Conservation (phyloP, 2,797 vertebrate species). For the Phaenicophaeus curvirostris region DNA sequence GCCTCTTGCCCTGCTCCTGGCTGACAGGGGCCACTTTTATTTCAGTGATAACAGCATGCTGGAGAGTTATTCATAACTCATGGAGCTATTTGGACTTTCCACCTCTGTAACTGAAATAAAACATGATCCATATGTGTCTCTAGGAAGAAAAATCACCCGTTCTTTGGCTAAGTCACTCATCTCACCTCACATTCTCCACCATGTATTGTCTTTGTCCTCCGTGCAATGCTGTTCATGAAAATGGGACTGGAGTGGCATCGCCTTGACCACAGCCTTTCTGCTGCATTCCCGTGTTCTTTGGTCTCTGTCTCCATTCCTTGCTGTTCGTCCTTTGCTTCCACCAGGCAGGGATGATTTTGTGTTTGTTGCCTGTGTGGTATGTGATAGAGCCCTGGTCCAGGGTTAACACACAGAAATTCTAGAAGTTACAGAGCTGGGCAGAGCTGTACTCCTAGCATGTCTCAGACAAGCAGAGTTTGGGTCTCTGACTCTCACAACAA, state of each 20-base stretch:
- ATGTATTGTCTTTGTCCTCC: neutral
- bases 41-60: neutral
- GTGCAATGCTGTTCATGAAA: neutral
- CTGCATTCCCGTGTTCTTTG: neutral
- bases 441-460: neutral
- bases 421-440: neutral
- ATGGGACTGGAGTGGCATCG: fast-evolving
- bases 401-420: neutral
- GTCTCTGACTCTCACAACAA: neutral
- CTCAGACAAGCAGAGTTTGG: neutral
- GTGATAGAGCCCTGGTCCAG: too few relatives aligned
- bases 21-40: neutral
- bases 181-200: neutral
- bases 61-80: neutral
- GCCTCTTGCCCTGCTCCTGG: neutral
- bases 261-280: neutral
- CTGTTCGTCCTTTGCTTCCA: neutral
- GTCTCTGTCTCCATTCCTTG: neutral
- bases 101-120: neutral
- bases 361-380: fast-evolving
- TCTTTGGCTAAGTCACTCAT: neutral
- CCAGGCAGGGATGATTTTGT: neutral
- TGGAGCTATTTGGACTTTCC: neutral
- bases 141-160: neutral
- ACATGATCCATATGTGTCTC: neutral